phyloP scores from a whole-genome alignment of 1,140 invertebrate species.

The Lamellibrachia luymesi region DNA sequence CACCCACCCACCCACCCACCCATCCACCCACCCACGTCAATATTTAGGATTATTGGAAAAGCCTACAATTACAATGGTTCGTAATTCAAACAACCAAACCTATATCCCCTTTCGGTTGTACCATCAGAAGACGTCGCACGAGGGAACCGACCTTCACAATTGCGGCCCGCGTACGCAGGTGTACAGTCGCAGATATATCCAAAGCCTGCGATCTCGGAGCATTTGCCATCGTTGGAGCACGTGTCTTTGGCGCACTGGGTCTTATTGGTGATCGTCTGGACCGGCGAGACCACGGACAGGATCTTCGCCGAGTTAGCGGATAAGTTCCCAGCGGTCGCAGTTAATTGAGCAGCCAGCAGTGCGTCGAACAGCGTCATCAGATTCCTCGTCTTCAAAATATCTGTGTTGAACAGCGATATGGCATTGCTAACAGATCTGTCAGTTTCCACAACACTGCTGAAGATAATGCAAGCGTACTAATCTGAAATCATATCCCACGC shows the following conservation, averaged over 20 bases:
- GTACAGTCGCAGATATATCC: not conserved
- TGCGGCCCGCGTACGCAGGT: not conserved
- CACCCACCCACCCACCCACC: too few relatives aligned
- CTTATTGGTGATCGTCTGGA: not conserved
- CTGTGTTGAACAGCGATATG: not conserved
- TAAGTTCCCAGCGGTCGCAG: not conserved
- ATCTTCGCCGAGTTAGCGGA: not conserved
- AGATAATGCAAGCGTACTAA: not conserved
- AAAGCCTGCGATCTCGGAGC: not conserved
- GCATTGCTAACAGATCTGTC: not conserved
- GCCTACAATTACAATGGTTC: too few relatives aligned
- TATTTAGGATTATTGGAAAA: too few relatives aligned
- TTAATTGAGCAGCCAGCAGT: not conserved
- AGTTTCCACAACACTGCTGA: not conserved
- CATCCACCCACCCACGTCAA: too few relatives aligned
- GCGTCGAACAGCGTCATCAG: not conserved
- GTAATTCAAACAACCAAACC: too few relatives aligned
- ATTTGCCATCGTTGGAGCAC: not conserved
- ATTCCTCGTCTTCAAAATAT: not conserved
- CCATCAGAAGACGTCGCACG: too few relatives aligned
- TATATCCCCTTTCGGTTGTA: too few relatives aligned
- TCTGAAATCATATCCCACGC: too few relatives aligned
- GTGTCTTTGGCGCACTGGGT: not conserved
- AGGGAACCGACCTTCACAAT: not conserved
- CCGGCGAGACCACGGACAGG: too few relatives aligned